Percentiles rank a stretch among this genome's conserved stretches.
Conservation (phyloP, 2,888 invertebrate genomes). For the Hypena proboscidalis region DNA sequence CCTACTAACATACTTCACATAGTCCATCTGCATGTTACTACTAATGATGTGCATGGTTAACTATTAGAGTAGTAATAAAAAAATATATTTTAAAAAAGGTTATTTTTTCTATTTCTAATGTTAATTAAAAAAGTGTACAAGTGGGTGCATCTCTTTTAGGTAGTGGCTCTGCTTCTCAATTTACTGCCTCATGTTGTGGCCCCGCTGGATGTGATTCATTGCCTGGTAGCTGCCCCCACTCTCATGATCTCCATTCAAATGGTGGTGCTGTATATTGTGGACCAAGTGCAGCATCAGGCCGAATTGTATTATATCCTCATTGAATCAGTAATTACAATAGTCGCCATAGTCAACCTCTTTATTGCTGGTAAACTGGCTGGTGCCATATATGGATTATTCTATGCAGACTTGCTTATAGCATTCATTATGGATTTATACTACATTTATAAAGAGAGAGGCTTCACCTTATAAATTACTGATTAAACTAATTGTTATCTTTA, state of each 20-base stretch:
- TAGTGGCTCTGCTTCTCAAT: slow-evolving; percentile 77
- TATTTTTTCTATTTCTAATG: no score
- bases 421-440: slow-evolving; percentile 68
- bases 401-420: slow-evolving; percentile 71
- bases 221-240: slow-evolving; percentile 73
- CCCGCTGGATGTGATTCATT: slow-evolving; percentile 64
- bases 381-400: slow-evolving; percentile 72
- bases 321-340: slow-evolving; percentile 53
- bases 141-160: slow-evolving; percentile 71
- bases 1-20: slow-evolving; percentile 1
- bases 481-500: slow-evolving; percentile 33
- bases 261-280: slow-evolving; percentile 75
- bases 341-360: slow-evolving; percentile 56
- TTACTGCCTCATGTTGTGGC: slow-evolving; percentile 73
- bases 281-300: slow-evolving; percentile 74
- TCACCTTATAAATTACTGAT: slow-evolving; percentile 51
- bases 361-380: slow-evolving; percentile 57
- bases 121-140: slow-evolving; percentile 33
- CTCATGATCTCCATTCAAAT: slow-evolving; percentile 69
- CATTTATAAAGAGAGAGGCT: slow-evolving; percentile 68
- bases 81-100: no score
- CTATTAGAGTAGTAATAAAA: no score
- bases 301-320: slow-evolving; percentile 68
- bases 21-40: no score
- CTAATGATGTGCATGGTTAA: no score